Evolutionary conservation across 2,113 vertebrate species (phyloP), one percentile per base, ranked within the genome.

Genomic region (Gorsachius goisagi): DNA sequence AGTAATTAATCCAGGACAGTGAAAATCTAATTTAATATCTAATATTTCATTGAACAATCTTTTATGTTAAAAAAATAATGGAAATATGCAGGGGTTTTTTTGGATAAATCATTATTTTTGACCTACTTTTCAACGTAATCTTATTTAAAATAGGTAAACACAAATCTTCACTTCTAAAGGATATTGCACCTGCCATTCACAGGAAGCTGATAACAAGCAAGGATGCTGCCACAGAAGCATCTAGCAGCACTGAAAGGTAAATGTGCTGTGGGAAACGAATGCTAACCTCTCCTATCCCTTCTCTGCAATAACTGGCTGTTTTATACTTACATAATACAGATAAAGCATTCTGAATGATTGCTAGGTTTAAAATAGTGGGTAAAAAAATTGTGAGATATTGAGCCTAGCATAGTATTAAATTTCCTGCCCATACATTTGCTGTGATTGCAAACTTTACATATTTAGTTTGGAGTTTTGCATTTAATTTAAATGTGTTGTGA

Each of bases 231-330:
- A 63, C 96, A 59, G 97, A 92, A 41, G 98, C 98, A 45, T 60
- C 88, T 18, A 88, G 89, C 58, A 90, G 96, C 82, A 55, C 95
- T 27, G 98, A 98, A 93, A 98, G 99, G 99, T 99, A 95, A 96
- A 50, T 71, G 59, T 71, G 67, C 53, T 28, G 33, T 59, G 67
- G 56, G 45, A 44, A 80, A 76, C 50, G 58, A 95, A 37, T 44
- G 22, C 49, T 67, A 44, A 84, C 32, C 45, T 73, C 74, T 91
- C 33, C 80, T 64, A 0, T 47, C 18, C 69, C 47, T 35, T 39
- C 68, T 80, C 49, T 66, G 50, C 72, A 83, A 4, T 79, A 88
- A 73, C 5, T 77, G 26, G 1, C 81, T 67, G 47, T 3, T 60
- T 79, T 85, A 16, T 64, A 28, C 72, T 86, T 87, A 8, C 5